Evolutionary conservation across 2,113 vertebrate species (phyloP).

Genomic region (Daubentonia madagascariensis): DNA sequence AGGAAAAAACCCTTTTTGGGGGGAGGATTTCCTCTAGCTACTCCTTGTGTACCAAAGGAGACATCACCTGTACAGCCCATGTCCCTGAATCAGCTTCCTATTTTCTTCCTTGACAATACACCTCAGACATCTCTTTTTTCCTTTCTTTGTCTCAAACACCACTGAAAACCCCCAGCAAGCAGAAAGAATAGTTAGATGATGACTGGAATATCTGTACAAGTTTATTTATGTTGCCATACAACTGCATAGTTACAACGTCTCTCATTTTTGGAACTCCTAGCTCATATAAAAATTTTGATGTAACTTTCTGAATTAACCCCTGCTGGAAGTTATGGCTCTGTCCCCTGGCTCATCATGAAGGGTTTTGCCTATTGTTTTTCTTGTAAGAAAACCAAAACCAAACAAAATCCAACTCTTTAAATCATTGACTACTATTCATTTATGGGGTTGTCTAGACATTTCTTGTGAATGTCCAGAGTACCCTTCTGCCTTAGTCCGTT

Average conservation of each 20-base stretch:
- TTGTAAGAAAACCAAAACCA: background rate
- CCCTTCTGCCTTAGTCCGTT: background rate
- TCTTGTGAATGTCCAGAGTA: background rate
- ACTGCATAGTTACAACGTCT: constrained; percentile 11
- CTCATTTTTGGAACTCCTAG: constrained; percentile 18
- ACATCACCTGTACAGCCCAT: background rate
- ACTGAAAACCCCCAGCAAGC: constrained; percentile 7
- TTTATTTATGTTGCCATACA: constrained; percentile 52
- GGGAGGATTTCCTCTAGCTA: background rate
- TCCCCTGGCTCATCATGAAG: background rate
- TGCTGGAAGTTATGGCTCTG: background rate
- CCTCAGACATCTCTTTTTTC: background rate
- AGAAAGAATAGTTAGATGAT: constrained; percentile 13
- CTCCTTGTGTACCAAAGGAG: background rate
- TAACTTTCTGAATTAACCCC: background rate
- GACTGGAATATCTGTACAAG: background rate
- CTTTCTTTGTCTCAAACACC: background rate
- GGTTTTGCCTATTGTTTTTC: constrained; percentile 6
- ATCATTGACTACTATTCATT: background rate
- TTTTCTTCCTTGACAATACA: background rate
- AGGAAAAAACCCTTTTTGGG: background rate
- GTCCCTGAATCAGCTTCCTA: background rate
- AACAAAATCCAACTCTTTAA: background rate
- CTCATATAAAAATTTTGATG: background rate
- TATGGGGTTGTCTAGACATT: background rate